These are phyloP conservation scores for Halcyon smyrnensis DNA, from an alignment of 2,797 vertebrate species.

Conservation along the genomic window DNA sequence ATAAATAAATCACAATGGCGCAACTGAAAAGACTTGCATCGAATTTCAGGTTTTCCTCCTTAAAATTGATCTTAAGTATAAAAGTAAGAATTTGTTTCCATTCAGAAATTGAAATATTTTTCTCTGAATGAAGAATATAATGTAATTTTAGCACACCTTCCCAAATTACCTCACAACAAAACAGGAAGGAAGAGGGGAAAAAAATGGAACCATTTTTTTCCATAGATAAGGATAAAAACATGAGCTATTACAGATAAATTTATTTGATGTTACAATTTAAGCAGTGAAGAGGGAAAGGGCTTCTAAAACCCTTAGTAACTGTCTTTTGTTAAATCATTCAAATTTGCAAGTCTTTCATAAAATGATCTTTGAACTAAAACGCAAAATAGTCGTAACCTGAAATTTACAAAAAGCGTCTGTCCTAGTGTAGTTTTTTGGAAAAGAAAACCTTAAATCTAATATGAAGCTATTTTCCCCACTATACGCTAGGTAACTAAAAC, in stretches of 20 bases:
- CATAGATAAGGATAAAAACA: background rate
- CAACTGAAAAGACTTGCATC: constrained; percentile 60
- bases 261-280: background rate
- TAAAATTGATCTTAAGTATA: background rate
- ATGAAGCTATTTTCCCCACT: background rate
- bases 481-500: background rate
- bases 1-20: constrained; percentile 59
- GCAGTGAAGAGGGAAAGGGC: background rate
- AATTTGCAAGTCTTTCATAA: constrained; percentile 66
- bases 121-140: background rate
- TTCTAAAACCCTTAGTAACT: background rate
- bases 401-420: background rate
- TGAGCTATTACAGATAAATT: background rate
- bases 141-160: constrained; percentile 8
- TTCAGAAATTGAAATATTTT: constrained; percentile 15
- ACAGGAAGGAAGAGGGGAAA: constrained; percentile 19
- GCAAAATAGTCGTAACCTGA: background rate
- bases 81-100: constrained; percentile 44
- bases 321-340: background rate
- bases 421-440: background rate
- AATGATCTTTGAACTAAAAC: constrained; percentile 43
- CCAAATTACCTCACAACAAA: constrained; percentile 9
- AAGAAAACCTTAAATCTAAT: background rate
- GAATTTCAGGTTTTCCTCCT: constrained; percentile 11
- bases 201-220: constrained; percentile 27